Base-by-base conservation (phyloP, 1,140 invertebrate species). In the Drosophila guanche region DNA sequence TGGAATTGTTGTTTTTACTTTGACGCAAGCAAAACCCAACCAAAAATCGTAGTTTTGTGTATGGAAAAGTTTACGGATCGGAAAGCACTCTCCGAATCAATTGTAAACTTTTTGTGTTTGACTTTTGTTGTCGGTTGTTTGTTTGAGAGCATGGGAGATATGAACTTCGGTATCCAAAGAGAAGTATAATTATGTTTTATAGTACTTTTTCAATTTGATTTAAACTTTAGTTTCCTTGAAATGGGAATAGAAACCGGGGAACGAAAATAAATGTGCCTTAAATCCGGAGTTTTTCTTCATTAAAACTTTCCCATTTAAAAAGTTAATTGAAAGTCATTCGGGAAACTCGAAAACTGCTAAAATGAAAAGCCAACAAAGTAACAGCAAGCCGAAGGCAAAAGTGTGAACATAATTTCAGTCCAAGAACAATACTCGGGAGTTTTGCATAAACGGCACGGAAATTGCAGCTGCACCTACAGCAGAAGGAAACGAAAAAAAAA, bases 371-470 rank as follows among this genome's bases (percentile, higher is more conserved):
- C 29, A 14, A 29, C 59, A 56, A 27, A 43, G 33, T 41, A 50
- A 48, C 10, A 10, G 29, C 16, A 27, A 22, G 42, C 54, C 37
- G 54, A 69, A 50, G 46, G 52, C 53, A 45, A 43, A 70, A 59
- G 53, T 70, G 67, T 70, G 40, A 70, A 70, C 46, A 40, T 41
- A 68, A 68, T 68, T 55, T 67, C 62, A 25, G 65, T 56, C 43
- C 52, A 48, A 27, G 29, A 51, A 73, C 59, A 73, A 73, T 46
- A 75, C 33, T 37, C 33, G 33, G 33, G 33, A 37, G 61, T 75
- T 75, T 75, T 67, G 71, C 50, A 67, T 67, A 67, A 75, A 75
- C 67, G 71, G 45, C 62, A 51, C 55, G 71, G 71, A 75, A 75
- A 75, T 75, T 67, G 61, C 72, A 75, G 72, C 61, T 59, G 61